Percentiles rank a stretch among this genome's conserved stretches.
Evolutionary conservation across 1,140 invertebrate genomes (phyloP).

Genomic region (Ooceraea biroi): DNA sequence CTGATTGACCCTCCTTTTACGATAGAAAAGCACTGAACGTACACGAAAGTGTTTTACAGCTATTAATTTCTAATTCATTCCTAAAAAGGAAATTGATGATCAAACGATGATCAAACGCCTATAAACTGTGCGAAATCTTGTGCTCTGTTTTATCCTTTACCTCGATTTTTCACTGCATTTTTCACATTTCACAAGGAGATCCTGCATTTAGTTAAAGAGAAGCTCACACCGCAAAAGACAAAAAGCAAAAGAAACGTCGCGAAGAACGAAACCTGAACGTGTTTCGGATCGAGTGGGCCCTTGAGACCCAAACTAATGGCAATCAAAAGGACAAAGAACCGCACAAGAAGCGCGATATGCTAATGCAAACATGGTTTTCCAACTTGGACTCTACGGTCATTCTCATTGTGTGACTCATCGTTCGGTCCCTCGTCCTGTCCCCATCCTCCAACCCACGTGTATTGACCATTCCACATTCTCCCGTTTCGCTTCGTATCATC

Average conservation of each 20-base stretch:
- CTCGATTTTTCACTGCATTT: too few relatives aligned
- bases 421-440: slow-evolving; percentile 26
- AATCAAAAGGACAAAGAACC: background rate
- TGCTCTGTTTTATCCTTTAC: too few relatives aligned
- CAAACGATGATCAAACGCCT: background rate
- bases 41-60: too few relatives aligned
- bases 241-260: slow-evolving; percentile 1
- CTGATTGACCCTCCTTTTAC: too few relatives aligned
- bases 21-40: too few relatives aligned
- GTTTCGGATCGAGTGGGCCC: slow-evolving; percentile 4
- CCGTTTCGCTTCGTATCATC: slow-evolving; percentile 6
- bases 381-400: slow-evolving; percentile 48
- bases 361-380: slow-evolving; percentile 68
- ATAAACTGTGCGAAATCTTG: background rate
- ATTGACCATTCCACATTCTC: slow-evolving; percentile 43
- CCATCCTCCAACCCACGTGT: slow-evolving; percentile 56
- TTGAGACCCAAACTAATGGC: slow-evolving; percentile 15
- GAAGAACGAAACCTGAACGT: background rate
- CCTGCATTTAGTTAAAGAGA: background rate
- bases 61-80: too few relatives aligned
- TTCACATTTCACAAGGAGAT: too few relatives aligned
- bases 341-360: slow-evolving; percentile 58
- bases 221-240: background rate
- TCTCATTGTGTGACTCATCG: slow-evolving; percentile 59
- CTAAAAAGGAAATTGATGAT: too few relatives aligned